Evolutionary conservation across 2,888 invertebrate genomes (phyloP).

Genomic region (Icerya purchasi): DNA sequence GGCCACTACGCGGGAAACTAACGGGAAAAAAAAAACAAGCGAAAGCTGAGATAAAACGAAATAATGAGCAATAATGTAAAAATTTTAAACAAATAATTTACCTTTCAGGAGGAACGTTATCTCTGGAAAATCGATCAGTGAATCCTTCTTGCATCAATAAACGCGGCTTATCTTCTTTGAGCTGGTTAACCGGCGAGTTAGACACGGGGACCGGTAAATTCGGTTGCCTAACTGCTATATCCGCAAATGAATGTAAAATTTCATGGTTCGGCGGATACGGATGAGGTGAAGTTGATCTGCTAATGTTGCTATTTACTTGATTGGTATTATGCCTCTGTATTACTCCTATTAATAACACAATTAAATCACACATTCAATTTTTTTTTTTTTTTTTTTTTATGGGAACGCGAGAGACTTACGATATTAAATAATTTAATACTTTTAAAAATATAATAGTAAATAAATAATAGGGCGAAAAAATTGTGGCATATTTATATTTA

Average conservation of each 20-base stretch:
- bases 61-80: too few relatives aligned
- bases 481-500: too few relatives aligned
- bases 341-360: constrained; percentile 33
- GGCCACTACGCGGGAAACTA: too few relatives aligned
- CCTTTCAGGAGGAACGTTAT: constrained; percentile 19
- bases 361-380: too few relatives aligned
- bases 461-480: too few relatives aligned
- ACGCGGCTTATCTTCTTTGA: constrained; percentile 18
- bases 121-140: constrained; percentile 25
- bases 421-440: too few relatives aligned
- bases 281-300: constrained; percentile 24
- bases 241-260: constrained; percentile 67
- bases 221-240: constrained; percentile 78
- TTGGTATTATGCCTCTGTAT: constrained; percentile 47
- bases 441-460: too few relatives aligned
- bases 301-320: constrained; percentile 9
- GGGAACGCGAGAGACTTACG: too few relatives aligned
- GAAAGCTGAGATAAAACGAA: too few relatives aligned
- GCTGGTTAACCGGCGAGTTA: constrained; percentile 10
- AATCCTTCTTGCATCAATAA: constrained; percentile 30
- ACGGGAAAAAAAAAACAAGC: too few relatives aligned
- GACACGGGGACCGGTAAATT: constrained; percentile 53
- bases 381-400: too few relatives aligned
- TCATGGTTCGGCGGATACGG: constrained; percentile 38
- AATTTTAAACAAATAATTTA: too few relatives aligned